These are phyloP conservation scores for Rhyzopertha dominica DNA, from an alignment of 1,140 invertebrate genomes.

Conservation along the genomic window DNA sequence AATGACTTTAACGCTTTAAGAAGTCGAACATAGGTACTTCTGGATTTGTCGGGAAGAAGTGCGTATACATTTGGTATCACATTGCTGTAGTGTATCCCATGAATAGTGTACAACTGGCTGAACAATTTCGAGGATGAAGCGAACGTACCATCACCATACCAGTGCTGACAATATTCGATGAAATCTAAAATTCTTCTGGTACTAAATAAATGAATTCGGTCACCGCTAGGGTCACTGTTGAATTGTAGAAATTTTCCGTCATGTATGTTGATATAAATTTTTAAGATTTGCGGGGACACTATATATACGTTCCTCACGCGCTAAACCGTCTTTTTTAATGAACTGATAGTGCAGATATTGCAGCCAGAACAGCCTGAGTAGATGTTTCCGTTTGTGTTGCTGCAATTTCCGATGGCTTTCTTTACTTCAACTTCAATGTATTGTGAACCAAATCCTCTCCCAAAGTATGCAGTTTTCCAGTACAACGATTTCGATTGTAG, in stretches of 20 bases:
- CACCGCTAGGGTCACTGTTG: slow-evolving; percentile 1
- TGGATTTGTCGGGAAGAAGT: slow-evolving; percentile 12
- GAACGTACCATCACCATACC: slow-evolving; percentile 11
- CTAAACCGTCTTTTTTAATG: not conserved
- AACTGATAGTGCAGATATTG: not conserved
- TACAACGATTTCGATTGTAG: no score
- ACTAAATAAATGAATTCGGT: not conserved
- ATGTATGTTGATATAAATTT: slow-evolving; percentile 2
- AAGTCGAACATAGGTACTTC: no score
- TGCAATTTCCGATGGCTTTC: not conserved
- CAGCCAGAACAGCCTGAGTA: no score
- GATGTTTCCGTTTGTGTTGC: not conserved
- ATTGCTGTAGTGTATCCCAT: slow-evolving; percentile 12
- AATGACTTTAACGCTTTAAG: no score
- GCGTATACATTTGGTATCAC: slow-evolving; percentile 12
- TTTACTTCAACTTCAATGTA: slow-evolving; percentile 2
- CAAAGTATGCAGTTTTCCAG: slow-evolving; percentile 3
- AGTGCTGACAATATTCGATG: not conserved
- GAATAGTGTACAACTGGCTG: slow-evolving; percentile 13
- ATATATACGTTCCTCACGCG: not conserved
- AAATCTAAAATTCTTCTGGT: not conserved
- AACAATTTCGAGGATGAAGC: slow-evolving; percentile 1
- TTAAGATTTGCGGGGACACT: slow-evolving; percentile 1
- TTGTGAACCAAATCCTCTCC: not conserved
- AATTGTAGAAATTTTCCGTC: slow-evolving; percentile 1